Evolutionary conservation across 2,797 vertebrate genomes (phyloP), one percentile per base, ranked within the genome.

Genomic region (Microcaecilia unicolor): DNA sequence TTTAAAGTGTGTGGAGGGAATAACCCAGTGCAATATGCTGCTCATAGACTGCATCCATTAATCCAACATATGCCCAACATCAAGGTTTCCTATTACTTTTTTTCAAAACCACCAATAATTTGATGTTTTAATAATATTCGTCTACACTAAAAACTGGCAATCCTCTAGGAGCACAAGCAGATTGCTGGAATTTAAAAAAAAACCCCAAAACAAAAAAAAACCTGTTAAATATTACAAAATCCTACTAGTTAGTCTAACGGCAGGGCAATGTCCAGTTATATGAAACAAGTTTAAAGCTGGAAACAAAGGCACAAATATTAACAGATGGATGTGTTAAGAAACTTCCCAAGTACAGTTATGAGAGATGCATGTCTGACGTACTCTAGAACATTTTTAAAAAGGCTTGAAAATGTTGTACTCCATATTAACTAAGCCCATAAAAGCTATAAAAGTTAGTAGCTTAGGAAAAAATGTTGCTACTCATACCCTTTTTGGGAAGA

Each of bases 271-370:
- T 51, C 33, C n/a, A n/a, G n/a, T n/a, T n/a, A n/a, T 34, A 61
- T 51, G 36, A 33, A 59, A 60, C 64, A 24, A 11, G 42, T 56
- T 58, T 63, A 64, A 57, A 67, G 61, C 64, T 61, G 58, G 52
- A 43, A 44, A 65, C 37, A 66, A 73, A 72, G 70, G 70, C 70
- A 73, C 67, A 39, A 64, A 64, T 52, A 52, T 59, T 50, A 55
- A 33, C 49, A 62, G 55, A 54, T 55, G 49, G n/a, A n/a, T 15
- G 7, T 36, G 14, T 42, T 43, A 58, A 41, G 50, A 10, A 42
- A 52, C 48, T 48, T 5, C n/a, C n/a, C n/a, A 43, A 61, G 52
- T 44, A 59, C 59, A 40, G 48, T 61, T n/a, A n/a, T n/a, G 50
- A 47, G 68, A 58, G 70, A 64, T 31, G 69, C 66, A 32, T 53